Conservation (phyloP, 2,888 invertebrate species). For the Molorchus minor region DNA sequence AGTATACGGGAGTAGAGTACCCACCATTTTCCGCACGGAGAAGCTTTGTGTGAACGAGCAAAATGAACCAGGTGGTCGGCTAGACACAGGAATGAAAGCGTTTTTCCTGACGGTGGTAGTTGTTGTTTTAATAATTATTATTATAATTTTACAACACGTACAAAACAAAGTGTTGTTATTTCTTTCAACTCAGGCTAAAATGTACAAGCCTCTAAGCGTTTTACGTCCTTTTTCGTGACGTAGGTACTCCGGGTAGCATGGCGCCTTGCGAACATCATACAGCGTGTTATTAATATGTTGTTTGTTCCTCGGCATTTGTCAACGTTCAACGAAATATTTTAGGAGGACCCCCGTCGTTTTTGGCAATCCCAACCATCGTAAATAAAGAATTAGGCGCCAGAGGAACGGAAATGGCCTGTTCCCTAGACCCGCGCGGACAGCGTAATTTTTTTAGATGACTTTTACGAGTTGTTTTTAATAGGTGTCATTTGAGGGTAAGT, state of each 20-base stretch:
- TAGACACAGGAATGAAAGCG: no score
- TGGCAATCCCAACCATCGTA: constrained; percentile 21
- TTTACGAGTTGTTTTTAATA: constrained; percentile 5
- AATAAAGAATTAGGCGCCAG: constrained; percentile 26
- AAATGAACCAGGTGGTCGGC: background rate
- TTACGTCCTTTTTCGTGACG: no score
- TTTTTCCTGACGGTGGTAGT: no score
- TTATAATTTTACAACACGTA: no score
- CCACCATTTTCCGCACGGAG: no score
- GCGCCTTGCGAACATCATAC: constrained; percentile 14
- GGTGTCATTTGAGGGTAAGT: background rate
- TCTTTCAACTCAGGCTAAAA: no score
- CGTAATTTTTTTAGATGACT: constrained; percentile 13
- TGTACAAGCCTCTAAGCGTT: no score
- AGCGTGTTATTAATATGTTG: constrained; percentile 20
- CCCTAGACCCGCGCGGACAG: background rate
- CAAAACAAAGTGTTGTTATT: no score
- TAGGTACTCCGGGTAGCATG: no score
- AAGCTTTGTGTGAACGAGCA: constrained; percentile 7
- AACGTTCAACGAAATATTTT: constrained; percentile 18
- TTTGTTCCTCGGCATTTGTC: constrained; percentile 23
- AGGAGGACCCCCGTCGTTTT: constrained; percentile 12
- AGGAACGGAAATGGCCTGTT: constrained; percentile 1
- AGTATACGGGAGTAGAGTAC: background rate
- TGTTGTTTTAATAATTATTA: no score